Evolutionary conservation across 1,140 invertebrate genomes (phyloP), one percentile per base, ranked within the genome.

Genomic region (Drosophila bifasciata): DNA sequence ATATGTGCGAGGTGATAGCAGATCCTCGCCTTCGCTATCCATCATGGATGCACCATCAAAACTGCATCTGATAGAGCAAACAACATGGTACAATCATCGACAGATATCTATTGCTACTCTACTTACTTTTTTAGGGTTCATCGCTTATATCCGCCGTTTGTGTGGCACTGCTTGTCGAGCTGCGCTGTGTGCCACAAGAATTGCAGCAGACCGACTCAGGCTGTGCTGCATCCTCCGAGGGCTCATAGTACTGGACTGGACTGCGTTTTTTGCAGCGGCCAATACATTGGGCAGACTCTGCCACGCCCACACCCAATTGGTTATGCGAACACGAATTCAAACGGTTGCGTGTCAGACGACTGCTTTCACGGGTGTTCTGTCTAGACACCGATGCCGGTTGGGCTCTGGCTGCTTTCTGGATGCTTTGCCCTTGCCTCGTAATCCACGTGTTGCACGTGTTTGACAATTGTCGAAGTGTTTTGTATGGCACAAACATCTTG

Each of bases 1-100:
- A 32, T 59, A 66, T 0, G 76, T 66, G 57, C 76, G 76, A 1
- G 46, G 51, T 3, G 80, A 69, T 13, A 79, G 51, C 1, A 68
- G 70, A n/a, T 73, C 60, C 13, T 58, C 61, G n/a, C 76, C 76
- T 49, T 85, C 76, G n/a, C 62, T 58, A 32, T 71, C 58, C 1
- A 72, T 13, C 0, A 72, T 4, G 1, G 80, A 59, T 23, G 70
- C 53, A 2, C 8, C 32, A 44, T 84, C 79, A 23, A 77, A 46
- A 9, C 55, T 86, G 58, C 81, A 85, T 48, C 81, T 86, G 16
- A 0, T 25, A 56, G 1, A 21, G 15, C 23, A 25, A 21, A 11
- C n/a, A 23, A 23, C 4, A 25, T 25, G 23, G 3, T 1, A 25
- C 23, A 25, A 6, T 25, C 5, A n/a, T n/a, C n/a, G n/a, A n/a